phyloP scores from a whole-genome alignment of 2,888 invertebrate species.

The Ommatoiulus sabulosus region DNA sequence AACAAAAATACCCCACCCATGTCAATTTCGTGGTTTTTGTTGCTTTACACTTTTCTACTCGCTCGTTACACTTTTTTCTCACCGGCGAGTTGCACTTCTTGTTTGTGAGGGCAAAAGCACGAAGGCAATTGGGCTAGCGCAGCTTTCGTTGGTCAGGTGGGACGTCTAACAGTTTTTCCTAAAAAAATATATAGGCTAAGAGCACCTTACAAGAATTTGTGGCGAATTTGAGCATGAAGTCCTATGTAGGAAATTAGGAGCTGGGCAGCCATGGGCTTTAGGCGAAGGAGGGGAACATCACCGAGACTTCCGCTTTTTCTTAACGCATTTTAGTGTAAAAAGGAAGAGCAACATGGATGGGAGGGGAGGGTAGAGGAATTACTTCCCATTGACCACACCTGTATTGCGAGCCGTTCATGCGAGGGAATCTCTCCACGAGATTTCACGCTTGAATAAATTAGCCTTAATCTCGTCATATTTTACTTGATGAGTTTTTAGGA shows the following conservation, averaged over 20 bases:
- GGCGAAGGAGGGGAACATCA: constrained; percentile 47
- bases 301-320: neutral
- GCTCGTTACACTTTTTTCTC: constrained; percentile 44
- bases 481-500: neutral
- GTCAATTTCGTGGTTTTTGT: constrained; percentile 45
- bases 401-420: neutral
- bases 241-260: constrained; percentile 8
- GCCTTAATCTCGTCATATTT: neutral
- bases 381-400: constrained; percentile 15
- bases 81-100: constrained; percentile 25
- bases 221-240: constrained; percentile 8
- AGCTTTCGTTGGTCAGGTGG: constrained; percentile 44
- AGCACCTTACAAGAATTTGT: constrained; percentile 20
- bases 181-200: constrained; percentile 47
- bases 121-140: constrained; percentile 24
- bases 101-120: constrained; percentile 32
- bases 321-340: neutral
- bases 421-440: neutral
- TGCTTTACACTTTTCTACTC: constrained; percentile 25
- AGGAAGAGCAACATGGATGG: neutral
- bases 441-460: neutral
- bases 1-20: constrained; percentile 22
- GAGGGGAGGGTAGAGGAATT: neutral
- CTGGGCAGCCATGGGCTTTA: neutral
- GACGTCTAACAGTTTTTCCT: constrained; percentile 18